Conservation (phyloP, 2,797 vertebrate species). For the Coracias cyanogaster region DNA sequence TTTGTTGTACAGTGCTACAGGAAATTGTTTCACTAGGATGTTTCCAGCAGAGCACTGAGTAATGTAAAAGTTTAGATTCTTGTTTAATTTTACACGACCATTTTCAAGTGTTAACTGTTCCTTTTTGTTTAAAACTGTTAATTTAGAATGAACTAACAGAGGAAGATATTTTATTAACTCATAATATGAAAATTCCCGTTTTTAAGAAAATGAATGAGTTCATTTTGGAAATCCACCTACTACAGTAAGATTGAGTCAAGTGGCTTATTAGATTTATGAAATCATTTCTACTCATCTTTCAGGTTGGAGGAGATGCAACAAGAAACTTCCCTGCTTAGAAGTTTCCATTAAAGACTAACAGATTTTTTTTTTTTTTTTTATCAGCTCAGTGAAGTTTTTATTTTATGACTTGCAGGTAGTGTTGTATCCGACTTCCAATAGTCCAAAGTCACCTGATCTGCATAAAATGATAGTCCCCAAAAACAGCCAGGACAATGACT, state of each 20-base stretch:
- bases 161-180: slow-evolving; percentile 33
- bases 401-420: slow-evolving; percentile 84
- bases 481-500: slow-evolving; percentile 92
- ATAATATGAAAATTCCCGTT: slow-evolving; percentile 37
- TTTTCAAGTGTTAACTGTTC: slow-evolving; percentile 37
- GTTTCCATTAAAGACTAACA: background rate
- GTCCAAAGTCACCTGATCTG: slow-evolving; percentile 90
- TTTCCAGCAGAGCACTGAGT: background rate
- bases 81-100: background rate
- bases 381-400: background rate
- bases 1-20: background rate
- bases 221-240: slow-evolving; percentile 1
- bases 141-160: slow-evolving; percentile 46
- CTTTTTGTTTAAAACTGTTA: background rate
- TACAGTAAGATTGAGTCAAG: background rate
- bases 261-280: background rate
- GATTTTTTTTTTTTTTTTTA: background rate
- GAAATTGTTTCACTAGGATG: background rate
- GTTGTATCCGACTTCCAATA: slow-evolving; percentile 92
- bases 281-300: background rate
- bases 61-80: slow-evolving; percentile 11
- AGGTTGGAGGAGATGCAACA: background rate
- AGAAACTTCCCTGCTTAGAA: background rate
- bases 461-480: slow-evolving; percentile 94
- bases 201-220: slow-evolving; percentile 44